Evolutionary conservation across 2,113 vertebrate genomes (phyloP), one percentile per base, ranked within the genome.

Genomic region (Copsychus sechellarum): DNA sequence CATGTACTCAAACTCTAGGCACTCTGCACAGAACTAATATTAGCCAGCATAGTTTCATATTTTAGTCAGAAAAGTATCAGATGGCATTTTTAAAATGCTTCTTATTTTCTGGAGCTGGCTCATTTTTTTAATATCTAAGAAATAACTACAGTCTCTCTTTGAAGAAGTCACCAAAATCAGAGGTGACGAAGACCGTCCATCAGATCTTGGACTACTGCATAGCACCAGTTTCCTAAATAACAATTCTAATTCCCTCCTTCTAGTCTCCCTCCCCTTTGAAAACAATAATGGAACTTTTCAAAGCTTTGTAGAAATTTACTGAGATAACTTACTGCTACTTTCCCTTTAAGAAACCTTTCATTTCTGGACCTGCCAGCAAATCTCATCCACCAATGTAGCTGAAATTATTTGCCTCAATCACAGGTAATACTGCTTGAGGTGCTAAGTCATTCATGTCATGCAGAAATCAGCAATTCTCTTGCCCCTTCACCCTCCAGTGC

Each of bases 11-110:
- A 90, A 70, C 42, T 73, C 36, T 36, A 86, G 79, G 66, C 62
- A 65, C 36, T 21, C 15, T 29, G 31, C n/a, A 33, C 2, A 3
- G 20, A 38, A 77, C 64, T 62, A 54, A 72, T 83, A 94, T 73
- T 47, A 77, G 50, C 45, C 66, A 91, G n/a, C 45, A 48, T 0
- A 86, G 53, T 25, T 82, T 45, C 25, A 53, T 45, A 42, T 92
- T 90, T 80, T 57, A 82, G 90, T 62, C 88, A 90, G 76, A 67
- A 88, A 92, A 91, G 88, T 80, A 92, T 92, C 88, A 92, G 82
- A 95, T 19, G 22, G 47, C 58, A 86, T 90, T 94, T 92, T 91
- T 17, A 74, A 96, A 88, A 91, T 88, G 47, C 42, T 86, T 70
- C 67, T 56, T 81, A 22, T 88, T 90, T 96, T 74, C 82, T 56